These are phyloP conservation scores for Drosophila antonietae DNA, from an alignment of 2,888 invertebrate species.

Conservation along the genomic window DNA sequence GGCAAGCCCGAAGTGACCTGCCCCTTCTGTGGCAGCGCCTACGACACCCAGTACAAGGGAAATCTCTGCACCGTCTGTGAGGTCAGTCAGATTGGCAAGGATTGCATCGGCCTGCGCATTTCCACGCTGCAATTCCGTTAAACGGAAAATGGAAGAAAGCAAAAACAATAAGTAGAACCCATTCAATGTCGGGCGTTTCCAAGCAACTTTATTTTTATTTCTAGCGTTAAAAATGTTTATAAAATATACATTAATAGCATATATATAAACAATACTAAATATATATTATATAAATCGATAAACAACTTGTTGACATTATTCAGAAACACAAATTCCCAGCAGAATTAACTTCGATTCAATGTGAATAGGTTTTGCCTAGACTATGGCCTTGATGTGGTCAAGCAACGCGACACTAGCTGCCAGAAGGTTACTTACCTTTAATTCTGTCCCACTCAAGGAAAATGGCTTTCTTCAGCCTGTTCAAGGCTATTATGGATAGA, in stretches of 20 bases:
- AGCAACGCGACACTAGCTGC: background rate
- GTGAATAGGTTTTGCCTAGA: background rate
- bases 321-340: background rate
- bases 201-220: conserved; percentile 28
- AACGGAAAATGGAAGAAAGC: conserved; percentile 6
- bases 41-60: conserved; percentile 94
- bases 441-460: background rate
- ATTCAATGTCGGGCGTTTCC: conserved; percentile 9
- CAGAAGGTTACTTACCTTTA: background rate
- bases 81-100: conserved; percentile 96
- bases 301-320: background rate
- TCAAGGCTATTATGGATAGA: background rate
- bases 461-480: background rate
- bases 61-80: conserved; percentile 93
- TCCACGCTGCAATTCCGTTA: conserved; percentile 86
- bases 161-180: background rate
- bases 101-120: conserved; percentile 94
- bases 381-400: background rate
- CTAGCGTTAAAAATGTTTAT: conserved; percentile 33
- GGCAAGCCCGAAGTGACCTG: conserved; percentile 98
- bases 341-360: background rate
- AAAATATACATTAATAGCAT: conserved; percentile 27
- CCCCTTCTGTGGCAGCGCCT: conserved; percentile 95
- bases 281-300: conserved; percentile 5
- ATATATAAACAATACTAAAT: conserved; percentile 26